Conservation (phyloP, 2,797 vertebrate species). For the Nothura maculosa region DNA sequence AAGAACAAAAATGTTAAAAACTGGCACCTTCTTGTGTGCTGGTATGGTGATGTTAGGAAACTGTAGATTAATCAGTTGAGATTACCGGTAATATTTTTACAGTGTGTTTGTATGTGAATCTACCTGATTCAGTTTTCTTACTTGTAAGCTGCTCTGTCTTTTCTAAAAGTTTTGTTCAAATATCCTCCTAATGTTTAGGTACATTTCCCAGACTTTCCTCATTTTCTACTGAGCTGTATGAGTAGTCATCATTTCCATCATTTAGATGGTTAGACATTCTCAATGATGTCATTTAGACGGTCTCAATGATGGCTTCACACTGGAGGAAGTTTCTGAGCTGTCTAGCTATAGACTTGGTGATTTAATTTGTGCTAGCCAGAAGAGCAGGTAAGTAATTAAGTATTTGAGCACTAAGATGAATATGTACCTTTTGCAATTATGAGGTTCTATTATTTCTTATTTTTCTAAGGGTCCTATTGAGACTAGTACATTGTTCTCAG, state of each 20-base stretch:
- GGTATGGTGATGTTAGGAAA: not conserved
- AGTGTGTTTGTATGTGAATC: not conserved
- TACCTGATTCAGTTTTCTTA: not conserved
- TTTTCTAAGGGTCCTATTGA: slow-evolving; percentile 44
- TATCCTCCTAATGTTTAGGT: not conserved
- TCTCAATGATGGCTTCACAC: not conserved
- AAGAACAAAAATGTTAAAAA: not conserved
- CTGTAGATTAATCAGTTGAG: not conserved
- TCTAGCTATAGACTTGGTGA: not conserved
- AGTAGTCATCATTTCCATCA: not conserved
- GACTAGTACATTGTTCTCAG: slow-evolving; percentile 45
- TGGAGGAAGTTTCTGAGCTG: not conserved
- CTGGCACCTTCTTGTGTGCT: fast-evolving
- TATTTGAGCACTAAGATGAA: slow-evolving; percentile 5
- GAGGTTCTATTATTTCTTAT: slow-evolving; percentile 26
- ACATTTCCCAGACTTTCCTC: not conserved
- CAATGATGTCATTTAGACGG: not conserved
- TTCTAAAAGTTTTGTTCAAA: not conserved
- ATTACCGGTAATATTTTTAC: not conserved
- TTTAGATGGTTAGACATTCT: not conserved
- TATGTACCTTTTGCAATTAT: slow-evolving; percentile 31
- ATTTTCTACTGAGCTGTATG: not conserved
- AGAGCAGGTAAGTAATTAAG: slow-evolving; percentile 35
- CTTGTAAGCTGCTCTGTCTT: not conserved
- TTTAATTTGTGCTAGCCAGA: not conserved